phyloP scores from a whole-genome alignment of 2,113 vertebrate genomes.

The Syngnathoides biaculeatus region DNA sequence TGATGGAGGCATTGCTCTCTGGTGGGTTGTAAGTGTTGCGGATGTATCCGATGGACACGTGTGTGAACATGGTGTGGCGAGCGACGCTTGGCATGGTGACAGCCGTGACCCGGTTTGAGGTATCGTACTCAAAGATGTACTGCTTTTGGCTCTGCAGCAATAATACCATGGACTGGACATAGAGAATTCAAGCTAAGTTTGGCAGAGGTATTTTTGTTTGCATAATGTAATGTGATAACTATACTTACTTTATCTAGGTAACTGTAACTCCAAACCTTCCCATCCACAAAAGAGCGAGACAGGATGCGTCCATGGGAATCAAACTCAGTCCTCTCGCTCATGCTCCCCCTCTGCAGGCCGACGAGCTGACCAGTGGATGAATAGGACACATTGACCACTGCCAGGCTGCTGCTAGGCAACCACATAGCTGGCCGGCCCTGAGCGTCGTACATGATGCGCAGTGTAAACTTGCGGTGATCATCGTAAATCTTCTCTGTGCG shows the following conservation, averaged over 20 bases:
- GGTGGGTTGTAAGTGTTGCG: slow-evolving; percentile 96
- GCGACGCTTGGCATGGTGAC: slow-evolving; percentile 98
- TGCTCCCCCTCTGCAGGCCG: slow-evolving; percentile 91
- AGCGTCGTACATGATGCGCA: slow-evolving; percentile 94
- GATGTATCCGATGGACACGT: slow-evolving; percentile 94
- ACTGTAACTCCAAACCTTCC: slow-evolving; percentile 98
- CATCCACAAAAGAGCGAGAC: slow-evolving; percentile 91
- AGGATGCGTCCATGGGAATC: slow-evolving; percentile 89
- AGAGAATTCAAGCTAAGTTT: not conserved
- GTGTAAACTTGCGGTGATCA: slow-evolving; percentile 93
- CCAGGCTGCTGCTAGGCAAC: slow-evolving; percentile 95
- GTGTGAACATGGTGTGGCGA: slow-evolving; percentile 95
- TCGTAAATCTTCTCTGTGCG: slow-evolving; percentile 98
- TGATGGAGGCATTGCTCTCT: slow-evolving; percentile 93
- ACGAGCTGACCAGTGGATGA: slow-evolving; percentile 88
- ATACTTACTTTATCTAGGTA: slow-evolving; percentile 91
- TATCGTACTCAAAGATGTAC: slow-evolving; percentile 95
- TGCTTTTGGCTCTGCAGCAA: slow-evolving; percentile 96
- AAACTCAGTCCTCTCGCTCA: slow-evolving; percentile 93
- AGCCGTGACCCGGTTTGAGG: slow-evolving; percentile 85
- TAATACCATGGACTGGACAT: slow-evolving; percentile 90
- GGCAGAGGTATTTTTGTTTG: not conserved
- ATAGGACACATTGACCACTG: slow-evolving; percentile 94
- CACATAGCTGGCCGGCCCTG: slow-evolving; percentile 94
- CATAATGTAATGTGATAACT: not conserved